A percentile compares a stretch with the other conserved stretches of the same genome.
Conservation (phyloP, 2,888 invertebrate species). For the Colletes collaris region DNA sequence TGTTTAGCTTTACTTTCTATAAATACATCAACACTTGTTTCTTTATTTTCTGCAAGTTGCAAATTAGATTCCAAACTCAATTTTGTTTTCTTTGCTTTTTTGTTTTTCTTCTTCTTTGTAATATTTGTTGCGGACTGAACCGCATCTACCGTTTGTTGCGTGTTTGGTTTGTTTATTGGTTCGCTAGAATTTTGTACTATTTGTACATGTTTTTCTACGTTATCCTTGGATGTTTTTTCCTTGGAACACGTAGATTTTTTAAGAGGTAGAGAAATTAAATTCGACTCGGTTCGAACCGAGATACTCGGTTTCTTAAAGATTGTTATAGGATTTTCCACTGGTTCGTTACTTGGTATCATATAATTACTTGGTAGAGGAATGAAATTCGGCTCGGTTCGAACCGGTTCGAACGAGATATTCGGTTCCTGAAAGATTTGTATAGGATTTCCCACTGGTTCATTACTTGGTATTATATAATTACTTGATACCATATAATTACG, state of each 20-base stretch:
- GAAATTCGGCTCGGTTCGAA: neutral
- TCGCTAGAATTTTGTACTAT: neutral
- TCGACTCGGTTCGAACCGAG: neutral
- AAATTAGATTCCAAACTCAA: neutral
- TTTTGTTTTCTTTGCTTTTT: conserved; percentile 21
- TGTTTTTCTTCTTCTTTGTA: conserved; percentile 25
- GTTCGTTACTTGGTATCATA: neutral
- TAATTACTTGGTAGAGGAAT: neutral
- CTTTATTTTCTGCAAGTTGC: neutral
- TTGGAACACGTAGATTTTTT: too few relatives aligned
- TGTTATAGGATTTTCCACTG: neutral
- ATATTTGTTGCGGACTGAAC: neutral
- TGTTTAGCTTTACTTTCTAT: conserved; percentile 23
- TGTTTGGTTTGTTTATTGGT: neutral
- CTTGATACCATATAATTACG: neutral
- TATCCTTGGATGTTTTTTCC: neutral
- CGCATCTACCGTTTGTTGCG: conserved; percentile 5
- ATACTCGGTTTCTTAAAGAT: neutral
- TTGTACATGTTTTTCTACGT: neutral
- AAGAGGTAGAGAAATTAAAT: neutral
- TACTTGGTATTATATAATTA: neutral
- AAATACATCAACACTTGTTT: neutral
- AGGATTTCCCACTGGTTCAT: neutral
- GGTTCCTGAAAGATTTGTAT: neutral
- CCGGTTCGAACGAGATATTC: neutral